A percentile compares a stretch with the other conserved stretches of the same genome.
Evolutionary conservation across 2,113 vertebrate species (phyloP).

Genomic region (Peromyscus leucopus): DNA sequence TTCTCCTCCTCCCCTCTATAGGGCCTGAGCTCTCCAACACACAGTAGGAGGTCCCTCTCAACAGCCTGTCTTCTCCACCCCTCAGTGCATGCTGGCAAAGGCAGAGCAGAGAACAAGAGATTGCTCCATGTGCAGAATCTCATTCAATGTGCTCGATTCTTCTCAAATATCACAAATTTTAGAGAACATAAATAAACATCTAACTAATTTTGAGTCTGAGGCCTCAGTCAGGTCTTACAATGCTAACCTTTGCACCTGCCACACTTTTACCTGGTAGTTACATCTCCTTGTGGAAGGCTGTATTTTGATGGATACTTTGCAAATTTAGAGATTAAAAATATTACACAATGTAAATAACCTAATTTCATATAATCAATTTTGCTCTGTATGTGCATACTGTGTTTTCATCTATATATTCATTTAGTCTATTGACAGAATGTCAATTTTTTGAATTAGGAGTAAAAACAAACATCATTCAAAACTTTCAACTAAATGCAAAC

Average conservation of each 20-base stretch:
- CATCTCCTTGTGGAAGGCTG: not conserved
- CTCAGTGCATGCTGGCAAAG: not conserved
- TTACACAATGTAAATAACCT: conserved; percentile 34
- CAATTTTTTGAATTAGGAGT: not conserved
- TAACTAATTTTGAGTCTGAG: not conserved
- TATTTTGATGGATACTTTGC: not conserved
- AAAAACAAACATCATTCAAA: not conserved
- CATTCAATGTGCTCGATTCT: not conserved
- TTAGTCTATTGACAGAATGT: conserved; percentile 34
- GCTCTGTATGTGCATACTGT: not conserved
- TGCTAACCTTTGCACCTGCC: not conserved
- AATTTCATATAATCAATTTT: conserved; percentile 25
- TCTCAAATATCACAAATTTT: not conserved
- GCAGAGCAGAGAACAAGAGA: not conserved
- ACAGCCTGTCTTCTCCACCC: not conserved
- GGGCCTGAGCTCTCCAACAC: not conserved
- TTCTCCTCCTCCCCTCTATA: not conserved
- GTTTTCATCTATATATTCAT: conserved; percentile 20
- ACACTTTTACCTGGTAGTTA: not conserved
- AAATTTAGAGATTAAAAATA: conserved; percentile 34
- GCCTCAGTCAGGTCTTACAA: not conserved
- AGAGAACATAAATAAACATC: not conserved
- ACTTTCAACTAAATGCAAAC: conserved; percentile 24
- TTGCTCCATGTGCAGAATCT: not conserved
- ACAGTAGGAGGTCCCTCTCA: fast-evolving